Percentiles rank a stretch among this genome's conserved stretches.
These are phyloP conservation scores for Amblyopsis rosae DNA, from an alignment of 2,113 vertebrate species.

Conservation along the genomic window DNA sequence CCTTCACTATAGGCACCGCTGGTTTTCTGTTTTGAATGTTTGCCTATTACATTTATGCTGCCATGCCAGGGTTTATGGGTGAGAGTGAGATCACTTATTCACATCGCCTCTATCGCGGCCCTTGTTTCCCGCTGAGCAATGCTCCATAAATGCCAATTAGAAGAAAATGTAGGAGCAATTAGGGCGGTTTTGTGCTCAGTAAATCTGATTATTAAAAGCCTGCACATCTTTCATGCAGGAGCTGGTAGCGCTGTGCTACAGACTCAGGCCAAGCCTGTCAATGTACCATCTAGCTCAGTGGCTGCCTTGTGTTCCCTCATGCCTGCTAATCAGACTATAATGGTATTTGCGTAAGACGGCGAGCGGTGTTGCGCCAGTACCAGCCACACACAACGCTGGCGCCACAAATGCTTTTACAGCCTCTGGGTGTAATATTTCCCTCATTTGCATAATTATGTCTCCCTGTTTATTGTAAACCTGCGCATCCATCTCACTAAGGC, in stretches of 20 bases:
- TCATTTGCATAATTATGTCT: conserved; percentile 70
- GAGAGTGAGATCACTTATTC: conserved; percentile 22
- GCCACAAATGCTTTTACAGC: conserved; percentile 47
- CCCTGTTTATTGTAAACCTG: conserved; percentile 68
- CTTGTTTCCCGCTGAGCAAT: conserved; percentile 36
- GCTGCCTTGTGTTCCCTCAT: conserved; percentile 27
- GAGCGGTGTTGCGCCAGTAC: conserved; percentile 35
- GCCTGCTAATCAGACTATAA: conserved; percentile 61
- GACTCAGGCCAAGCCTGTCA: conserved; percentile 41
- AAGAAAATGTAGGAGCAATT: conserved; percentile 63
- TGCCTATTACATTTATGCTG: conserved; percentile 46
- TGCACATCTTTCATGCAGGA: conserved; percentile 46
- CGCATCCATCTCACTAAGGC: conserved; percentile 69
- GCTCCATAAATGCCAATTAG: conserved; percentile 68
- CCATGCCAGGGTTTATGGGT: conserved; percentile 17
- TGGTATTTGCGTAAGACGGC: conserved; percentile 63
- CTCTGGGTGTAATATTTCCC: conserved; percentile 60
- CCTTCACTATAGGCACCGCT: conserved; percentile 32
- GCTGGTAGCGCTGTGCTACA: conserved; percentile 9
- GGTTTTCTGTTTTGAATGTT: conserved; percentile 17
- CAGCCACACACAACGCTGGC: background rate
- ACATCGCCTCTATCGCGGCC: conserved; percentile 18
- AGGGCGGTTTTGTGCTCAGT: conserved; percentile 58
- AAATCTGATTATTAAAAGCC: conserved; percentile 66
- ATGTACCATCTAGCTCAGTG: conserved; percentile 32